Base-by-base conservation (phyloP, 2,113 vertebrate species). In the Callocephalon fimbriatum region DNA sequence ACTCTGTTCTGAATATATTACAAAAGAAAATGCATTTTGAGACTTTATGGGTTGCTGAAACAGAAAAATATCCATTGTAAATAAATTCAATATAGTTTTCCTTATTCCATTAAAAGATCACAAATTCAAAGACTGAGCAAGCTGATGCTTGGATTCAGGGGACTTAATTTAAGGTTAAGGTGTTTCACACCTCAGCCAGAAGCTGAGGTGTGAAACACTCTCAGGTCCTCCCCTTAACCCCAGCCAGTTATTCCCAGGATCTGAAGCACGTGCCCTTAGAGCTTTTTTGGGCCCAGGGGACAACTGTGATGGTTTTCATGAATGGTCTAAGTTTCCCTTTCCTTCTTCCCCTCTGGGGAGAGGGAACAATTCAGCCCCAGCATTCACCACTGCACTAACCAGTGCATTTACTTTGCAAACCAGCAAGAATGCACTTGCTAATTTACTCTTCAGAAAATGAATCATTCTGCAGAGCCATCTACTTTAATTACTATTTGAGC, bases 401-500 rank as follows among this genome's bases (percentile, higher is more conserved):
- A 53, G 40, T 84, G 61, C 85, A 47, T 96, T 97, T 97, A 71
- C 87, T 81, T 94, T 86, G 62, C 78, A 63, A 92, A 91, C 65
- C 89, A 90, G 53, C 50, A 86, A 88, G 94, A 95, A 90, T 44
- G 71, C 68, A 40, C 58, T 93, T 96, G 37, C 8, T 86, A 85
- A 83, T 90, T 77, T 74, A 83, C 47, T 77, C 50, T 70, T 83
- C 51, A 35, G 54, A 86, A 79, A 87, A 76, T 92, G 8, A 95
- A 92, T 90, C 92, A 84, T 95, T 92, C 80, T 96, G 92, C 92
- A 97, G 94, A 95, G 73, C 78, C 25, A 12, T 56, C 96, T 95
- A 88, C 78, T 97, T 97, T 97, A 97, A 97, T 98, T 96, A 97
- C 93, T 96, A 68, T 94, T 97, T 97, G 95, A 97, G 94, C 88